phyloP scores from a whole-genome alignment of 2,888 invertebrate genomes.

The Limnephilus lunatus region DNA sequence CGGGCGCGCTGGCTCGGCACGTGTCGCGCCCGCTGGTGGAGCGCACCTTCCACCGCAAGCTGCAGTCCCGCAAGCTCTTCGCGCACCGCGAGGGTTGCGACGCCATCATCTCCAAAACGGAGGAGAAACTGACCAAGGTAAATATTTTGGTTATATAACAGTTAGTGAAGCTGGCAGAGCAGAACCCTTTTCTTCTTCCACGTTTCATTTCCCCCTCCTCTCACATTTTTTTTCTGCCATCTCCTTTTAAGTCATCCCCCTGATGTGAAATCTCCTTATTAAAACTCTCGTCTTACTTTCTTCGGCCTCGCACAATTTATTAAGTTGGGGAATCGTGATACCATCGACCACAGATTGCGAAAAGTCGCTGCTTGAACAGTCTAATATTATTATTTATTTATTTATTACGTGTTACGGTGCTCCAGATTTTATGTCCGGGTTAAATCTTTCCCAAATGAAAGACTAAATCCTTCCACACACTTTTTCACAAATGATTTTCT shows the following conservation, averaged over 20 bases:
- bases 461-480: too few relatives aligned
- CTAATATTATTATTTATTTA: too few relatives aligned
- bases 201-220: not conserved
- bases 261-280: not conserved
- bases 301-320: too few relatives aligned
- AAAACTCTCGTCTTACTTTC: not conserved
- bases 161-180: not conserved
- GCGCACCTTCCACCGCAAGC: constrained; percentile 92
- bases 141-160: constrained; percentile 66
- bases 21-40: constrained; percentile 91
- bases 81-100: constrained; percentile 94
- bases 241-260: too few relatives aligned
- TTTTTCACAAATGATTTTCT: too few relatives aligned
- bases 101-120: constrained; percentile 90
- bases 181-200: not conserved
- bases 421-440: too few relatives aligned
- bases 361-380: too few relatives aligned
- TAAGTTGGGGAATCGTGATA: too few relatives aligned
- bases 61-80: constrained; percentile 93
- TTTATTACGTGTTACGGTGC: too few relatives aligned
- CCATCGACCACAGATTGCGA: too few relatives aligned
- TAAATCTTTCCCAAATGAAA: too few relatives aligned
- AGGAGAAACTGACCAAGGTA: constrained; percentile 86
- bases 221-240: not conserved
- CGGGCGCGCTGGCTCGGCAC: constrained; percentile 86